Conservation (phyloP, 2,888 invertebrate species). For the Linnaemya tessellans region DNA sequence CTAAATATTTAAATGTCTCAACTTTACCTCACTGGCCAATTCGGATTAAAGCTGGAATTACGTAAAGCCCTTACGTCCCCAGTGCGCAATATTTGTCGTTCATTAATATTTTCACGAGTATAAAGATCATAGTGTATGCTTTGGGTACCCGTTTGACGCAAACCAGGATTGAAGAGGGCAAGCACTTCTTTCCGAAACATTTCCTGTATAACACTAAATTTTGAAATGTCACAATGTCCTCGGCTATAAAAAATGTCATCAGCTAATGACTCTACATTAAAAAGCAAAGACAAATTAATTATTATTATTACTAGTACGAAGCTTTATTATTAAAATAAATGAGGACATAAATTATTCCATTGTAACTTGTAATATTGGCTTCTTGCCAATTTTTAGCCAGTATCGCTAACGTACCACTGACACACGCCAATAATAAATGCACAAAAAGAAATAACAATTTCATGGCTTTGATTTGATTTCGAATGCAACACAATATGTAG, state of each 20-base stretch:
- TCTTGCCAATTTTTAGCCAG: slow-evolving; percentile 16
- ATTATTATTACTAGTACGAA: not conserved
- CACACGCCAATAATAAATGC: slow-evolving; percentile 40
- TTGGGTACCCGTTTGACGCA: slow-evolving; percentile 68
- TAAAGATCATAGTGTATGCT: slow-evolving; percentile 78
- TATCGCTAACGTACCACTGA: slow-evolving; percentile 51
- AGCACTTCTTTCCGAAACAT: slow-evolving; percentile 75
- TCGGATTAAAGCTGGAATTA: slow-evolving; percentile 78
- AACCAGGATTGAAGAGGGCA: slow-evolving; percentile 71
- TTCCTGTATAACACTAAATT: slow-evolving; percentile 75
- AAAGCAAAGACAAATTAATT: not conserved
- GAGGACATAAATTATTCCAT: not conserved
- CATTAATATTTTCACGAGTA: slow-evolving; percentile 76
- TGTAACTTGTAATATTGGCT: slow-evolving; percentile 2
- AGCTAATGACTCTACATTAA: slow-evolving; percentile 44
- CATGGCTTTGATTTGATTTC: slow-evolving; percentile 51
- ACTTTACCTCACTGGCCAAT: slow-evolving; percentile 78
- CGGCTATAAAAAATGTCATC: slow-evolving; percentile 76
- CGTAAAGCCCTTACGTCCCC: slow-evolving; percentile 75
- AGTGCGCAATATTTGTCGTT: slow-evolving; percentile 74
- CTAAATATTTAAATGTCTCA: not conserved
- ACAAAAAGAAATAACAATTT: slow-evolving; percentile 33
- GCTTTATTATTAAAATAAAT: not conserved
- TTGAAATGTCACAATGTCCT: slow-evolving; percentile 77
- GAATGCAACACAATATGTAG: slow-evolving; percentile 40